Evolutionary conservation across 37 sponge, comb jelly and placozoan species (phyloP).

Genomic region (Theonella swinhoei): DNA sequence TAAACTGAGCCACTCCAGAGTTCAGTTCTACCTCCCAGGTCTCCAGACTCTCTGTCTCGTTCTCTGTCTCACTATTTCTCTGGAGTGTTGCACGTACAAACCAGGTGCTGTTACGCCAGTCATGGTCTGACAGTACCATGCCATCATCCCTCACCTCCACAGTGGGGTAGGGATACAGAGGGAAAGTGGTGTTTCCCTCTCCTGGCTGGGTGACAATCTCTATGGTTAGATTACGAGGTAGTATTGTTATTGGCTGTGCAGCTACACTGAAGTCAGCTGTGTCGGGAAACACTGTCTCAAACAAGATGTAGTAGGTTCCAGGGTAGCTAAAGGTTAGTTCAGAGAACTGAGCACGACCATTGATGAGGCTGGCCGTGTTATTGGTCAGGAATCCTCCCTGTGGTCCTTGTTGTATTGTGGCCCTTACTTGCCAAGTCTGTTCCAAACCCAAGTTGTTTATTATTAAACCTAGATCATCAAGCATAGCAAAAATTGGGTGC

Average conservation of each 20-base stretch:
- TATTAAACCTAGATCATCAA: conserved; percentile 43
- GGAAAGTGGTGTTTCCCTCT: conserved; percentile 43
- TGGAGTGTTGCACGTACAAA: conserved; percentile 11
- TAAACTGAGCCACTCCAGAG: conserved; percentile 52
- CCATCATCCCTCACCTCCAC: conserved; percentile 55
- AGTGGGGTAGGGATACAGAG: conserved; percentile 42
- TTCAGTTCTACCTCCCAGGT: conserved; percentile 24
- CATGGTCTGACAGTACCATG: conserved; percentile 40
- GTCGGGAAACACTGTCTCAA: conserved; percentile 58
- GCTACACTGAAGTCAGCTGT: conserved; percentile 45
- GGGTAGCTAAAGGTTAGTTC: conserved; percentile 58
- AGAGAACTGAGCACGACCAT: conserved; percentile 69
- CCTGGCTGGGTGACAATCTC: conserved; percentile 29
- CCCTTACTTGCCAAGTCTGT: conserved; percentile 55
- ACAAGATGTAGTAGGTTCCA: conserved; percentile 56
- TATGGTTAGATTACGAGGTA: conserved; percentile 19
- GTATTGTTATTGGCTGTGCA: conserved; percentile 6
- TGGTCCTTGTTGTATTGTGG: conserved; percentile 24
- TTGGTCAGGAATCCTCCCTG: conserved; percentile 5
- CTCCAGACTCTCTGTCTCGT: too few species aligned
- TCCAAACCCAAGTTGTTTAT: conserved; percentile 54
- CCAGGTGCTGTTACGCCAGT: conserved; percentile 76
- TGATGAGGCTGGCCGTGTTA: conserved; percentile 25
- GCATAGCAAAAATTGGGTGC: conserved; percentile 23
- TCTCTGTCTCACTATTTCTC: background rate